Base-by-base conservation (phyloP, 2,797 vertebrate species). In the Parotocinclus haroldoi region DNA sequence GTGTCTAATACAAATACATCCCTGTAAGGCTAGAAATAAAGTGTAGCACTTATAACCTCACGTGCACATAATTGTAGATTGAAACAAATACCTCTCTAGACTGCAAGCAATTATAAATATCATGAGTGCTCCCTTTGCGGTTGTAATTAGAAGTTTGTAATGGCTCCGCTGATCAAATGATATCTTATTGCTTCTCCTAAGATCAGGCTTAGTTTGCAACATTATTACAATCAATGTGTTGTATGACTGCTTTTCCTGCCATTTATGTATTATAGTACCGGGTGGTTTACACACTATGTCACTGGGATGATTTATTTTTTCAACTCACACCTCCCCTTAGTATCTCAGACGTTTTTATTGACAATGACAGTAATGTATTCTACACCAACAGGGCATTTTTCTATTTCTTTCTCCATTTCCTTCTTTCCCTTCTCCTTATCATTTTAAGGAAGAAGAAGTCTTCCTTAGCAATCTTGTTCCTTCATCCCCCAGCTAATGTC, bases 311-410 rank as follows among this genome's bases (percentile, higher is more conserved):
- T 56, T n/a, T 48, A 19, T 67, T 52, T 72, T 75, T 75, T 75
- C 75, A 73, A 56, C 62, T 66, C 66, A 68, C 63, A 51, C 74
- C 78, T 81, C 48, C 56, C 49, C 65, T 71, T 55, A 68, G 79
- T 76, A 73, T 77, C 61, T 71, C 49, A 76, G 68, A 79, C 77
- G 70, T 12, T 64, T 66, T 72, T 72, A 71, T 74, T 58, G 62
- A 17, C 64, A 38, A 63, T 79, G 84, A 80, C 82, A 80, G 74
- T 83, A 85, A 87, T 85, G 71, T 80, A 88, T 87, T 80, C 83
- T 1, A 64, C 48, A 8, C n/a, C 71, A 51, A 59, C 27, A 27
- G 5, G 27, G 27, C 27, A 27, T 48, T 54, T 14, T 55, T 38
- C 17, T 49, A 18, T 16, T 8, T 48, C 39, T 54, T 38, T 46